phyloP scores from a whole-genome alignment of 2,113 vertebrate genomes.

The Lophochroa leadbeateri region DNA sequence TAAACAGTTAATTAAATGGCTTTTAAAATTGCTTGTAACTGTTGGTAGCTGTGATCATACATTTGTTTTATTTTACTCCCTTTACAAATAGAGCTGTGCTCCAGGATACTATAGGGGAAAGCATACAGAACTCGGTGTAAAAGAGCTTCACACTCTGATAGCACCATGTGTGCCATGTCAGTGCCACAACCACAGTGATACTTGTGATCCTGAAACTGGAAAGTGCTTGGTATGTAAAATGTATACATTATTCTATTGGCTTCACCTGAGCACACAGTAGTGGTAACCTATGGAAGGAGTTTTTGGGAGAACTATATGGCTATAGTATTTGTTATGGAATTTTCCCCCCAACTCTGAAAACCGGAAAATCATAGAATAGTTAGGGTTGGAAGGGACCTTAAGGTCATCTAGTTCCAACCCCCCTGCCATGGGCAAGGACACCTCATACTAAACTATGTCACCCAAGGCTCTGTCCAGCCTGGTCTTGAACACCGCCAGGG shows the following conservation, averaged over 20 bases:
- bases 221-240: slow-evolving; percentile 84
- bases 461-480: too few species aligned
- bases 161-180: slow-evolving; percentile 84
- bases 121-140: slow-evolving; percentile 50
- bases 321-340: background rate
- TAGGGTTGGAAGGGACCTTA: too few species aligned
- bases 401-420: too few species aligned
- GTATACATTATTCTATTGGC: background rate
- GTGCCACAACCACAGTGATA: slow-evolving; percentile 90
- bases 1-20: background rate
- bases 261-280: background rate
- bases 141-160: slow-evolving; percentile 37
- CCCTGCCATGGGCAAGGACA: too few species aligned
- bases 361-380: background rate
- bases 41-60: background rate
- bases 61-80: background rate
- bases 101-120: slow-evolving; percentile 83
- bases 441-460: too few species aligned
- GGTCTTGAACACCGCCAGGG: too few species aligned
- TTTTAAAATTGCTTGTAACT: background rate
- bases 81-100: slow-evolving; percentile 81
- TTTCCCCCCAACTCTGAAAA: background rate
- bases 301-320: background rate
- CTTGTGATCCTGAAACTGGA: slow-evolving; percentile 85
- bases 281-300: background rate